Conservation (phyloP, 2,113 vertebrate species). For the Lucifuga dentata region DNA sequence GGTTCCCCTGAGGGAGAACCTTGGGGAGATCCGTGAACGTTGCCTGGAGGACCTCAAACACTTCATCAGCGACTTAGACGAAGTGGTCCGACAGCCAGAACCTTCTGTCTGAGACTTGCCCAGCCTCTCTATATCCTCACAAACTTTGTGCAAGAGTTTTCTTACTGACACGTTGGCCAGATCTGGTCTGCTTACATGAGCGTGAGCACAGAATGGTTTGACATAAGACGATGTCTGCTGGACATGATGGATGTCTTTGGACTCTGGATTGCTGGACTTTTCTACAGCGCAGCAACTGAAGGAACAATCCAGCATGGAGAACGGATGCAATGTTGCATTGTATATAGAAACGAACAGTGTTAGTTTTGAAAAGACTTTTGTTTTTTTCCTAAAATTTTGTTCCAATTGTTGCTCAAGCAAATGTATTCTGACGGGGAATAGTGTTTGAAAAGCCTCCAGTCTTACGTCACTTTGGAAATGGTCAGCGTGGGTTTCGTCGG, state of each 20-base stretch:
- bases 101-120: conserved; percentile 58
- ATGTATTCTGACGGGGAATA: neutral
- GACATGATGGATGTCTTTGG: neutral
- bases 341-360: conserved; percentile 59
- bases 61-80: conserved; percentile 93
- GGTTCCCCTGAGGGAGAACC: conserved; percentile 93
- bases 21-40: conserved; percentile 96
- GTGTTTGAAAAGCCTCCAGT: conserved; percentile 40
- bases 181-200: neutral
- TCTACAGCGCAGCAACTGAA: conserved; percentile 23
- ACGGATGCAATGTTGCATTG: neutral
- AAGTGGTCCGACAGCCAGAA: conserved; percentile 79
- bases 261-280: neutral
- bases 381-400: too few relatives aligned
- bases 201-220: conserved; percentile 2
- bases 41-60: conserved; percentile 95
- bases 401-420: too few relatives aligned
- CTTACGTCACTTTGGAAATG: neutral
- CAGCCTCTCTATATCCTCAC: conserved; percentile 37
- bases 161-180: conserved; percentile 42
- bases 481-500: conserved; percentile 13
- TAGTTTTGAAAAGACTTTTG: conserved; percentile 43
- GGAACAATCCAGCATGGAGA: neutral
- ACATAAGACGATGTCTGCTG: neutral
- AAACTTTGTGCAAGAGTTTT: conserved; percentile 69